Evolutionary conservation across 2,888 invertebrate genomes (phyloP), one percentile per base, ranked within the genome.

Genomic region (Belgica antarctica): DNA sequence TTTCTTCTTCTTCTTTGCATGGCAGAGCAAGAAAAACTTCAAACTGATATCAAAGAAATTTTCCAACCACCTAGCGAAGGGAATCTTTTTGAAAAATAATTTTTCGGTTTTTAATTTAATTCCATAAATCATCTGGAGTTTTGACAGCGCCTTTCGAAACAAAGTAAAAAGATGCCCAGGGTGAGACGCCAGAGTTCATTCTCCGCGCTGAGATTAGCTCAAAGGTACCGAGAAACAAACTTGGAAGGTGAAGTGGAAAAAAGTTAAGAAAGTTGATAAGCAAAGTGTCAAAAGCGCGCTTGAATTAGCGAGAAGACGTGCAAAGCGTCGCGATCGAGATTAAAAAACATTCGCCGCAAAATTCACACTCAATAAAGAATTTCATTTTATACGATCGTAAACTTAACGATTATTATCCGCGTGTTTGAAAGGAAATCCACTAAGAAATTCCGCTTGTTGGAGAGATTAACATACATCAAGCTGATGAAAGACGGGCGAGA

Each of bases 121-220:
- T 68, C 57, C 68, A 68, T 68, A 68, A 68, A 68, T 68, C 68
- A 68, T 59, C 12, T 68, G 17, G 57, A 68, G 68, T 68, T 68
- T 68, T 68, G 68, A 68, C 68, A 68, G 68, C n/a, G 52, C 68
- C 68, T 68, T 68, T 68, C 68, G 57, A 41, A 63, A 63, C 36
- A 41, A 66, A 52, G 41, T 31, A 31, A 52, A 52, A 52, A 52
- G 52, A 52, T 52, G n/a, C 52, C 52, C n/a, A 17, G 52, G 2
- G 52, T 12, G 52, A 5, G 19, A 52, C 41, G 41, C 8, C 3
- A 15, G 22, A 52, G 17, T 12, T 52, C 22, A 17, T 52, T 59
- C 27, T n/a, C 59, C 19, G 2, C 10, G 59, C 15, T 36, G 10
- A 68, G 68, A 68, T 68, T 68, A 68, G 68, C 68, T 34, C 22